Evolutionary conservation across 2,888 invertebrate genomes (phyloP).

Genomic region (Pachydiplax longipennis): DNA sequence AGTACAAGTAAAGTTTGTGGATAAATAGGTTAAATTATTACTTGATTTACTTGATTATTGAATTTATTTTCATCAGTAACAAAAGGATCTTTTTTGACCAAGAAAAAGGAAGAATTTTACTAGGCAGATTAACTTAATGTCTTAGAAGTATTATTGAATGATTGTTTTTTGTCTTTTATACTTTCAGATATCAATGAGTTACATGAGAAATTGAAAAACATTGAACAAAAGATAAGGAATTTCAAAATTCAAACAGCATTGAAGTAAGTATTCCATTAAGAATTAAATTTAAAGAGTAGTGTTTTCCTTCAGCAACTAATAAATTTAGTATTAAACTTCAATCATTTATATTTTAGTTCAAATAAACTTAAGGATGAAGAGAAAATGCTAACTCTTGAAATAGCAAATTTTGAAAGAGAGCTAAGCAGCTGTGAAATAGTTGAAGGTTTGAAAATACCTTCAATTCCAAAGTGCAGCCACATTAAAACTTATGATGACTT

Average conservation of each 20-base stretch:
- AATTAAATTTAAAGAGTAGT: not conserved
- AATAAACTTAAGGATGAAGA: conserved; percentile 1
- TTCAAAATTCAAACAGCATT: not conserved
- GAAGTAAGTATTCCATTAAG: not conserved
- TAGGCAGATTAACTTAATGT: no score
- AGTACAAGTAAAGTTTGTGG: no score
- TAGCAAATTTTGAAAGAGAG: not conserved
- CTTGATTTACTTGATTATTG: no score
- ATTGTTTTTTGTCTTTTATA: not conserved
- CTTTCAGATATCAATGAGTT: conserved; percentile 7
- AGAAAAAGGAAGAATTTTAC: no score
- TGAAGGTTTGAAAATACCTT: not conserved
- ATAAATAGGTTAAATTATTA: no score
- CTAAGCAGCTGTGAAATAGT: not conserved
- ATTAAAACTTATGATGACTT: not conserved
- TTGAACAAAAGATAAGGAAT: not conserved
- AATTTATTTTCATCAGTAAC: no score
- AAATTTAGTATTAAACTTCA: not conserved
- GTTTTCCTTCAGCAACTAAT: not conserved
- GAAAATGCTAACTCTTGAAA: not conserved
- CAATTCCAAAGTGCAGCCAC: not conserved
- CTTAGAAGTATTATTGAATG: not conserved
- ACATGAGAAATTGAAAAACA: not conserved
- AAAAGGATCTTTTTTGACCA: no score
- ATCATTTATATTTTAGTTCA: not conserved